These are phyloP conservation scores for Chaetops frenatus DNA, from an alignment of 2,113 vertebrate species.

Conservation along the genomic window DNA sequence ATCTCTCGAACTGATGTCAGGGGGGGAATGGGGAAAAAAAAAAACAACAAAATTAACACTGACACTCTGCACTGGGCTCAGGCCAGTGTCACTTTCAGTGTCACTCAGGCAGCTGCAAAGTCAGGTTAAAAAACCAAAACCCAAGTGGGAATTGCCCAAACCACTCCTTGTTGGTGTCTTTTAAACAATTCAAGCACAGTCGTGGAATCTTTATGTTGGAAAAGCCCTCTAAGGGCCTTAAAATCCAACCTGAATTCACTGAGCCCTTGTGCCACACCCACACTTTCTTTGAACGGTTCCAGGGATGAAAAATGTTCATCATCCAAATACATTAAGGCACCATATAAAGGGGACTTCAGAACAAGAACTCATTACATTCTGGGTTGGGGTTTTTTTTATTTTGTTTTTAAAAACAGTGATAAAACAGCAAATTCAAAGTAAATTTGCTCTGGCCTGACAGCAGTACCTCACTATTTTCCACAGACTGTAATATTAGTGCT, in stretches of 20 bases:
- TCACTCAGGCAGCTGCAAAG: not conserved
- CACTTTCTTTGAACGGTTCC: not conserved
- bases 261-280: not conserved
- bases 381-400: not conserved
- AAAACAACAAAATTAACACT: rapidly evolving
- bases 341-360: not conserved
- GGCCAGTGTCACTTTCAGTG: no score
- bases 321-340: not conserved
- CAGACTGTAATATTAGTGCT: not conserved
- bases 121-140: not conserved
- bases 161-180: not conserved
- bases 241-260: not conserved
- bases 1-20: slow-evolving; percentile 90
- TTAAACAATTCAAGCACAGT: not conserved
- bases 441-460: not conserved
- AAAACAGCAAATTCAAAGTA: not conserved
- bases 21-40: not conserved
- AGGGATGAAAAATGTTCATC: not conserved
- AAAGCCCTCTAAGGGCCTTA: not conserved
- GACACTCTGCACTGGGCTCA: rapidly evolving
- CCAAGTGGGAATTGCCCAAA: not conserved
- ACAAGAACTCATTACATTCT: not conserved
- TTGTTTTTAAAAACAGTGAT: not conserved
- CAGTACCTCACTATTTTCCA: not conserved
- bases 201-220: not conserved